Conservation (phyloP, 2,797 vertebrate genomes). For the Ataeniobius toweri region DNA sequence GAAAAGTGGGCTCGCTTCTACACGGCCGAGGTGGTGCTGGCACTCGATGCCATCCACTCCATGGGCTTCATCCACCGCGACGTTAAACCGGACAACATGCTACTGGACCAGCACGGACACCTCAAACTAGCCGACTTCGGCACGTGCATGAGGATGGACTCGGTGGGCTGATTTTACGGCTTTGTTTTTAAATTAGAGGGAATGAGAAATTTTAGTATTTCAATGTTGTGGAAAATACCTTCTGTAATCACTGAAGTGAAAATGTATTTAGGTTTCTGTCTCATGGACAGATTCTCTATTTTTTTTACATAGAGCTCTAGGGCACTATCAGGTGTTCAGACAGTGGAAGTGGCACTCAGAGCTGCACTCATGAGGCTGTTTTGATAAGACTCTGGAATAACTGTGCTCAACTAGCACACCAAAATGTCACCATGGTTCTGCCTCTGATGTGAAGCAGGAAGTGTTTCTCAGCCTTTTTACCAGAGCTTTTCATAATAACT, state of each 20-base stretch:
- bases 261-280: neutral
- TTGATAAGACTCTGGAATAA: constrained; percentile 23
- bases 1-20: constrained; percentile 97
- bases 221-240: too few relatives aligned
- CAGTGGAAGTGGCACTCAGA: constrained; percentile 17
- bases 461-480: constrained; percentile 53
- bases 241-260: neutral
- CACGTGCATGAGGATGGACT: constrained; percentile 98
- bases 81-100: constrained; percentile 98
- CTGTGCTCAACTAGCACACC: constrained; percentile 34
- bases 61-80: constrained; percentile 97
- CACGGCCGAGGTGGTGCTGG: constrained; percentile 94
- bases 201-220: neutral
- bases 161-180: constrained; percentile 77
- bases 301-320: constrained; percentile 9
- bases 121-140: constrained; percentile 98
- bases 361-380: constrained; percentile 42
- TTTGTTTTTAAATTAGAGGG: neutral
- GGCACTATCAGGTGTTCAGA: constrained; percentile 70
- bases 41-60: constrained; percentile 94
- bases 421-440: constrained; percentile 11
- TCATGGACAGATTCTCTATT: neutral
- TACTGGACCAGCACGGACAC: constrained; percentile 92
- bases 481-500: constrained; percentile 52
- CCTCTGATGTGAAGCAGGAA: constrained; percentile 33